A percentile compares a stretch with the other conserved stretches of the same genome.
These are phyloP conservation scores for Formica selysi DNA, from an alignment of 1,140 invertebrate genomes.

Conservation along the genomic window DNA sequence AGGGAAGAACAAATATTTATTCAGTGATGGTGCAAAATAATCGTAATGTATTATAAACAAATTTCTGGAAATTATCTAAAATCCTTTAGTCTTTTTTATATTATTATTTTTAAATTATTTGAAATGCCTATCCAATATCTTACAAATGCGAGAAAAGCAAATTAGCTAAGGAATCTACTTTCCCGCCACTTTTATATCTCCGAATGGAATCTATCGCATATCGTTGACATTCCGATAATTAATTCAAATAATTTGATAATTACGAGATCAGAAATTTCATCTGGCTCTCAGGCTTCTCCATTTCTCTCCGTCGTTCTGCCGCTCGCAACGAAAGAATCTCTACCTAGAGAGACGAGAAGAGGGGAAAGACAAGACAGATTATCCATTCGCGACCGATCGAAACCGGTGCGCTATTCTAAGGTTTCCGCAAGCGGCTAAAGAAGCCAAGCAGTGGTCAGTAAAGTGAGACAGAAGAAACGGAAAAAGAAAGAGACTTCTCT, in stretches of 20 bases:
- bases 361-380: constrained; percentile 66
- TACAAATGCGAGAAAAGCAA: not conserved
- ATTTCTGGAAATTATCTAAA: not conserved
- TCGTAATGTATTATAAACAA: not conserved
- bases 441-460: constrained; percentile 76
- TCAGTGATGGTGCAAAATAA: not conserved
- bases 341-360: not conserved
- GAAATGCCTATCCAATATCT: not conserved
- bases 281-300: constrained; percentile 38
- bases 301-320: not conserved
- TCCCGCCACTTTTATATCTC: not conserved
- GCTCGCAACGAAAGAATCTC: not conserved
- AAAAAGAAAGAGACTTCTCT: not conserved
- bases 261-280: not conserved
- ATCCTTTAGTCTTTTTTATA: not conserved
- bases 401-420: constrained; percentile 68
- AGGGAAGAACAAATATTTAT: not conserved
- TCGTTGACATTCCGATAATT: not conserved
- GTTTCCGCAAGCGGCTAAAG: constrained; percentile 74
- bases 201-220: not conserved
- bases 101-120: not conserved
- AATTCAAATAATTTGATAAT: not conserved
- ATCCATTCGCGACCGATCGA: constrained; percentile 69
- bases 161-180: not conserved
- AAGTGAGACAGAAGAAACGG: constrained; percentile 46